Conservation (phyloP, 2,888 invertebrate genomes). For the Hemaris fuciformis region DNA sequence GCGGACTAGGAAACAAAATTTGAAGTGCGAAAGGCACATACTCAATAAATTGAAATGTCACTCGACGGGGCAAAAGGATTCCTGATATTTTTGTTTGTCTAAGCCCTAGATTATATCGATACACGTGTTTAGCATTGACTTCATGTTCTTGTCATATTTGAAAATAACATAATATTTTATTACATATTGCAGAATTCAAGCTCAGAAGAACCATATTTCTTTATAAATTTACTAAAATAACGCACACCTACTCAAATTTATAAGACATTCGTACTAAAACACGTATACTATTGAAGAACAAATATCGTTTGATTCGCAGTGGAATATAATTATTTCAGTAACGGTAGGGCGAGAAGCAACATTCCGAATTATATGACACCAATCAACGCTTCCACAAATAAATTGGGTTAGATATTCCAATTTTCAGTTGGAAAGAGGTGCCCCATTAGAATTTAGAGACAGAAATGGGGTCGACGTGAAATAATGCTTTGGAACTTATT, state of each 20-base stretch:
- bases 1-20: no score
- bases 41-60: no score
- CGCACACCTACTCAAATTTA: neutral
- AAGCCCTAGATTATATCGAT: no score
- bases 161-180: no score
- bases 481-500: neutral
- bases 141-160: no score
- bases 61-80: no score
- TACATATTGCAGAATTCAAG: no score
- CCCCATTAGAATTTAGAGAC: neutral
- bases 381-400: neutral
- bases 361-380: neutral
- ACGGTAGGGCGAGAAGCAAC: neutral
- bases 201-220: no score
- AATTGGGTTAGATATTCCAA: neutral
- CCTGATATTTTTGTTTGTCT: no score
- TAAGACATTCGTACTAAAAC: neutral
- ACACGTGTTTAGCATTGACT: no score
- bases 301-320: neutral
- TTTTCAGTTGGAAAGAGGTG: neutral
- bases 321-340: neutral
- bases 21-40: no score
- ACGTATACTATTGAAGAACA: neutral
- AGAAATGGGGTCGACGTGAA: neutral
- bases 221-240: no score